phyloP scores from a whole-genome alignment of 2,113 vertebrate species.

The Hucho hucho region DNA sequence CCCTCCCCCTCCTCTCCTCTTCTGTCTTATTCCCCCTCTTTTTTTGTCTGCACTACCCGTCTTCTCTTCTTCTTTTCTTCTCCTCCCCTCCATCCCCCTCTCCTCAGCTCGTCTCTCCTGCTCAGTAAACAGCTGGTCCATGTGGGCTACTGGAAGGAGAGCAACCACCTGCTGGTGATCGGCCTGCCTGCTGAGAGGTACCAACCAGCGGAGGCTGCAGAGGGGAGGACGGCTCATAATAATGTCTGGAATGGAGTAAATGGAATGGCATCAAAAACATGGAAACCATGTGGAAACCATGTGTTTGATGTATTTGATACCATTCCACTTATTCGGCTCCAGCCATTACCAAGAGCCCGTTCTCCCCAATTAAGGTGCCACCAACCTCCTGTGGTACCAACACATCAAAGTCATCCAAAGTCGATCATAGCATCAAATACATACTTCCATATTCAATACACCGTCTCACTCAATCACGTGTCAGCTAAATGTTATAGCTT shows the following conservation, averaged over 20 bases:
- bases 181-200: constrained; percentile 91
- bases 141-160: constrained; percentile 94
- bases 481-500: not conserved
- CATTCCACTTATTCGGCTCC: no score
- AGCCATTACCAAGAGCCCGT: no score
- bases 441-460: constrained; percentile 53
- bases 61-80: no score
- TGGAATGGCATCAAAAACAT: no score
- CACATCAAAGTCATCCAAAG: not conserved
- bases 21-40: constrained; percentile 70
- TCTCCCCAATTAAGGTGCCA: no score
- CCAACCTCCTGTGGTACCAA: constrained; percentile 1
- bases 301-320: no score
- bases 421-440: not conserved
- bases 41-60: no score
- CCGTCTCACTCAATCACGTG: constrained; percentile 44
- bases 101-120: constrained; percentile 86
- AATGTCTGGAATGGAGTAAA: no score
- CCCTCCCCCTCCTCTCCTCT: constrained; percentile 62
- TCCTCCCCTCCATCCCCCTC: constrained; percentile 1
- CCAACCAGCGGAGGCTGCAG: constrained; percentile 81
- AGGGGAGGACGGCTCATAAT: constrained; percentile 45
- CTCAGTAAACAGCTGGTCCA: constrained; percentile 86
- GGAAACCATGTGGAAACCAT: no score
- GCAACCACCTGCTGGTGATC: constrained; percentile 84